Conservation (phyloP, 2,113 vertebrate genomes). For the Boulengeromyrus knoepffleri region DNA sequence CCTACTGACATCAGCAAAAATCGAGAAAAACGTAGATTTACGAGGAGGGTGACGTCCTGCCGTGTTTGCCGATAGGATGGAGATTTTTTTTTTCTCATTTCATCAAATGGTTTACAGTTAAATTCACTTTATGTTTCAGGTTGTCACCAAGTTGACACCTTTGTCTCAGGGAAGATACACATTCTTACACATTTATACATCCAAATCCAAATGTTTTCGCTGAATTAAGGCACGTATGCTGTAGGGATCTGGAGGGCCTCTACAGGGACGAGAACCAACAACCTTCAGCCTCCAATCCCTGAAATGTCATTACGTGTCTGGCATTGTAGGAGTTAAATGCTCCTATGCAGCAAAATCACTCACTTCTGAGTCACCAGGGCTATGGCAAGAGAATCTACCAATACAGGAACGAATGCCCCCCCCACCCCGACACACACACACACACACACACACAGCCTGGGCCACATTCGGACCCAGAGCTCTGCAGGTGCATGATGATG, state of each 20-base stretch:
- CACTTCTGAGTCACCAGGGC: neutral
- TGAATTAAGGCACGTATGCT: neutral
- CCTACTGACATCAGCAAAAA: neutral
- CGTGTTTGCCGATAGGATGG: neutral
- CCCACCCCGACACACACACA: neutral
- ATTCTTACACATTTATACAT: neutral
- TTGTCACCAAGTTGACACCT: neutral
- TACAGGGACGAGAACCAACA: neutral
- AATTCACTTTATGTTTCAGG: neutral
- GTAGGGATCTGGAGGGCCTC: neutral
- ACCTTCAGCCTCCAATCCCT: neutral
- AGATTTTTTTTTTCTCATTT: neutral
- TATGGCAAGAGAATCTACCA: neutral
- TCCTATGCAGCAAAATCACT: neutral
- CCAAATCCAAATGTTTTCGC: neutral
- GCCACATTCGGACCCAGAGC: neutral
- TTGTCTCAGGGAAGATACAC: neutral
- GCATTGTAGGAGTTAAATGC: neutral
- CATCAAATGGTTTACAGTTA: neutral
- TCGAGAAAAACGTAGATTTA: neutral
- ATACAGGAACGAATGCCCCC: neutral
- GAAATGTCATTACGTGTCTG: neutral
- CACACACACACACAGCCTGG: neutral
- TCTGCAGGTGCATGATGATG: neutral
- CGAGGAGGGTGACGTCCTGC: neutral